A percentile compares a stretch with the other conserved stretches of the same genome.
phyloP scores from a whole-genome alignment of 2,113 vertebrate genomes.

The Prunella himalayana region DNA sequence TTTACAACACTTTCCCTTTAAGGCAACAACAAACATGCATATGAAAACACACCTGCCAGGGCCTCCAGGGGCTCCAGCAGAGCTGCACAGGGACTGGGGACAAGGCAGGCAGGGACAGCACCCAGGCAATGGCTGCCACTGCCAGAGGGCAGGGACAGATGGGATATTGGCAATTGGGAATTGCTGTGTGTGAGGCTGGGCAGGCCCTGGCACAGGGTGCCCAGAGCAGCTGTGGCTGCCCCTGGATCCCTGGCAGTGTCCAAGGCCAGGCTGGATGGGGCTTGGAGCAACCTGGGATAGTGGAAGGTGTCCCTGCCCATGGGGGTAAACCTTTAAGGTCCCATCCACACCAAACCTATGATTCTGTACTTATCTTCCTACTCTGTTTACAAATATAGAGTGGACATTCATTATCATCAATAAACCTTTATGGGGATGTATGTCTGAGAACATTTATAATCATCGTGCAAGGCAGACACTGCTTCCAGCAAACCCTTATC shows the following conservation, averaged over 20 bases:
- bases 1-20: not conserved
- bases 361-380: not conserved
- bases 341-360: not conserved
- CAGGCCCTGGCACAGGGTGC: not conserved
- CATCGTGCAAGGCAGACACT: not conserved
- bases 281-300: rapidly evolving
- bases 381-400: not conserved
- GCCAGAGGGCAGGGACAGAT: rapidly evolving
- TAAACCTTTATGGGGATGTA: not conserved
- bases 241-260: not conserved
- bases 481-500: not conserved
- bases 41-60: not conserved
- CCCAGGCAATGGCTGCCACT: rapidly evolving
- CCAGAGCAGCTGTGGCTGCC: not conserved
- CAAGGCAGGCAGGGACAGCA: rapidly evolving
- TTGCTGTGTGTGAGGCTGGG: rapidly evolving
- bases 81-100: not conserved
- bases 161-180: not conserved
- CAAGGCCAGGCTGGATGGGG: rapidly evolving
- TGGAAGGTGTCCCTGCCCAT: not conserved
- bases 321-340: not conserved
- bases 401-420: not conserved
- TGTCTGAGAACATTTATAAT: not conserved
- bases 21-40: rapidly evolving
- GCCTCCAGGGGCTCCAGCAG: not conserved